Conservation (phyloP, 2,113 vertebrate genomes). For the Eupsittula cactorum region DNA sequence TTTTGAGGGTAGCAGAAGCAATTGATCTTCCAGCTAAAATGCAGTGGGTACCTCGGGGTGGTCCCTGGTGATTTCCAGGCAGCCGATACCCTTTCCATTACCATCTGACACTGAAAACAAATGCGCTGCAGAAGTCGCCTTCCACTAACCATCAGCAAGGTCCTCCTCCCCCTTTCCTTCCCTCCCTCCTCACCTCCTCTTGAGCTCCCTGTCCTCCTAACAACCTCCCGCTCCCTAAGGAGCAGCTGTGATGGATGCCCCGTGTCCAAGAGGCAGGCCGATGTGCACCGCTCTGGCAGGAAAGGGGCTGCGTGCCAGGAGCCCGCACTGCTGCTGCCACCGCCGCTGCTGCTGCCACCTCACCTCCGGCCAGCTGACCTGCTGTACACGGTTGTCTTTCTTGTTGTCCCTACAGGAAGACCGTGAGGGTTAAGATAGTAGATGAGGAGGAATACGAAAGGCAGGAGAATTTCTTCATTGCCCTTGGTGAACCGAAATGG, state of each 20-base stretch:
- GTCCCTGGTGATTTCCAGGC: background rate
- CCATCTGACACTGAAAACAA: constrained; percentile 77
- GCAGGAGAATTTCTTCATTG: constrained; percentile 99
- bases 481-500: constrained; percentile 95
- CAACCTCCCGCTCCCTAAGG: constrained; percentile 42
- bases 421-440: constrained; percentile 97
- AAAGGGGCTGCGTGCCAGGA: constrained; percentile 61
- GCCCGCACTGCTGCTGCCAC: background rate
- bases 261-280: constrained; percentile 16
- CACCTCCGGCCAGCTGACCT: constrained; percentile 27
- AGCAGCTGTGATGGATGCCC: constrained; percentile 59
- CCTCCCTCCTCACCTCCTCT: constrained; percentile 18
- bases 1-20: background rate
- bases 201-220: background rate
- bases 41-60: background rate
- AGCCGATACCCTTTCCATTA: constrained; percentile 3
- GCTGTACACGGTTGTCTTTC: constrained; percentile 78
- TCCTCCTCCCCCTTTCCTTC: constrained; percentile 3
- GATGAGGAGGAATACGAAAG: constrained; percentile 99
- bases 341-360: constrained; percentile 22
- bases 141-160: constrained; percentile 72
- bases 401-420: constrained; percentile 93
- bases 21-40: background rate
- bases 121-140: constrained; percentile 57
- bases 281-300: background rate